Evolutionary conservation across 2,113 vertebrate genomes (phyloP).

Genomic region (Mustela nigripes): DNA sequence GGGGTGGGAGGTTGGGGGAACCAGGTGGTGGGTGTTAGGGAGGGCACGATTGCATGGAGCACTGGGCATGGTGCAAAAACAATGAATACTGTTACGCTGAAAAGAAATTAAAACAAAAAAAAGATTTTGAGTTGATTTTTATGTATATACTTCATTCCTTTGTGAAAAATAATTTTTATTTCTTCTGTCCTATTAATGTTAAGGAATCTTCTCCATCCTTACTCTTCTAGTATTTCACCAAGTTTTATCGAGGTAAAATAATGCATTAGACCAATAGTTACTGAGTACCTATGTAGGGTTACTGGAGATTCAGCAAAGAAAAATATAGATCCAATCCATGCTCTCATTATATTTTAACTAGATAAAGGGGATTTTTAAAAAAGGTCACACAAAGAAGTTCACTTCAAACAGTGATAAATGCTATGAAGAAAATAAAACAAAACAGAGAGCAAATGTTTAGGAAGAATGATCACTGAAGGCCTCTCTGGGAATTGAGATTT

Average conservation of each 20-base stretch:
- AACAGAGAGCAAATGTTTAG: background rate
- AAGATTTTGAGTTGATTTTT: background rate
- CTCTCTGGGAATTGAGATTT: background rate
- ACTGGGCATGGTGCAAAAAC: no score
- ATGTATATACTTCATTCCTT: background rate
- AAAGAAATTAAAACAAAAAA: no score
- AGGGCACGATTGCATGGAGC: no score
- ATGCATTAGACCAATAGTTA: background rate
- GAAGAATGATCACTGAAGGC: background rate
- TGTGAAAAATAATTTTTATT: background rate
- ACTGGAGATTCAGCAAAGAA: background rate
- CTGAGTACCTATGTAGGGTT: background rate
- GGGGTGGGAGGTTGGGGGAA: no score
- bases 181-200: background rate
- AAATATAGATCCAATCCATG: background rate
- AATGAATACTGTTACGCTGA: no score
- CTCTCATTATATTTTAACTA: background rate
- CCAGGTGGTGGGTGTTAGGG: no score
- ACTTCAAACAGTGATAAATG: background rate
- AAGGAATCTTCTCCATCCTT: background rate
- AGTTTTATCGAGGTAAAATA: background rate
- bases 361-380: background rate
- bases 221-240: background rate
- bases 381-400: background rate
- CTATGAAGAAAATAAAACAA: slow-evolving; percentile 10